These are phyloP conservation scores for Ophiodon elongatus DNA, from an alignment of 2,113 vertebrate genomes.

Conservation along the genomic window DNA sequence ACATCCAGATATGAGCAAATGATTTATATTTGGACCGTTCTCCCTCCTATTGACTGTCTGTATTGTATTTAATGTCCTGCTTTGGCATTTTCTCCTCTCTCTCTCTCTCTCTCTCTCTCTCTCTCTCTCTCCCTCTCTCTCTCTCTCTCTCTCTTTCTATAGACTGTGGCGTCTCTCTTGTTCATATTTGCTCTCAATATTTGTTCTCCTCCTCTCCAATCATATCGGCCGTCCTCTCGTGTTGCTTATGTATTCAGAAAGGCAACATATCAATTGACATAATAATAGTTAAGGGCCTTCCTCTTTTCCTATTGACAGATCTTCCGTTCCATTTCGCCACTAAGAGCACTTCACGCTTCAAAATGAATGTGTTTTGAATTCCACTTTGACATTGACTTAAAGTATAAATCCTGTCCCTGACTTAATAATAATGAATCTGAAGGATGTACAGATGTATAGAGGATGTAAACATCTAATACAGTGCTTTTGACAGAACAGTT, in stretches of 20 bases:
- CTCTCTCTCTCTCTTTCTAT: constrained; percentile 18
- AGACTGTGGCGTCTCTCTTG: not conserved
- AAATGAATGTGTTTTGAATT: not conserved
- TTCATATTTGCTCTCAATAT: constrained; percentile 16
- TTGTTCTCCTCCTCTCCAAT: constrained; percentile 9
- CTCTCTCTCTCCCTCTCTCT: constrained; percentile 18
- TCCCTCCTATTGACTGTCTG: constrained; percentile 53
- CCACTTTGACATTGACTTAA: not conserved
- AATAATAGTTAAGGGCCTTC: not conserved
- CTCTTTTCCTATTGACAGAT: not conserved
- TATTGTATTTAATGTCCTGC: constrained; percentile 40
- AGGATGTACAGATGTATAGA: not conserved
- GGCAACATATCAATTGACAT: constrained; percentile 9
- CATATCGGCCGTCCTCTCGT: not conserved
- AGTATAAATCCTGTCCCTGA: not conserved
- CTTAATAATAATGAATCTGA: not conserved
- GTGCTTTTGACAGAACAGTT: not conserved
- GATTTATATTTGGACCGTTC: constrained; percentile 73
- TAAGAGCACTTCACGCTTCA: not conserved
- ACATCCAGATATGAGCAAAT: constrained; percentile 65
- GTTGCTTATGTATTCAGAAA: constrained; percentile 22
- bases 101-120: constrained; percentile 15
- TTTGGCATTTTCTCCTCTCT: constrained; percentile 16
- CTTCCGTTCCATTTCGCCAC: constrained; percentile 1
- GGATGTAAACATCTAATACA: not conserved